Conservation (phyloP, 2,888 invertebrate genomes). For the Phyllotreta cruciferae region DNA sequence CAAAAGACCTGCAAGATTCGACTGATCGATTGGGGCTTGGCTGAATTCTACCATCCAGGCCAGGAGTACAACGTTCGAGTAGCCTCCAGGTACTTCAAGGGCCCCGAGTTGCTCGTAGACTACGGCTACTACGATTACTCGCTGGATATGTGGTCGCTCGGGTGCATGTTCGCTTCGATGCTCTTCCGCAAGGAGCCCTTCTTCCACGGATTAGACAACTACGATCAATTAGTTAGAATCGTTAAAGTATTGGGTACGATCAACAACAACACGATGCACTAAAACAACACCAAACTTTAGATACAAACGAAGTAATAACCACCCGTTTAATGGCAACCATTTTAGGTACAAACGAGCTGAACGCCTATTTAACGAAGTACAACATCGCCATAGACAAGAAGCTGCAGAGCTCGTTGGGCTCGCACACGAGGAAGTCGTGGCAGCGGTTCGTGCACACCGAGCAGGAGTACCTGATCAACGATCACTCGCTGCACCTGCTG, state of each 20-base stretch:
- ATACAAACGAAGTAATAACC: no score
- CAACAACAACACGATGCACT: no score
- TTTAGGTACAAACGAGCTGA: constrained; percentile 53
- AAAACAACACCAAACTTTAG: no score
- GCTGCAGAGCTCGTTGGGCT: constrained; percentile 48
- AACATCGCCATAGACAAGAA: constrained; percentile 52
- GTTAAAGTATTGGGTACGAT: constrained; percentile 54
- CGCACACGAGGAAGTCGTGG: constrained; percentile 56
- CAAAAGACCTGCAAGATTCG: constrained; percentile 51
- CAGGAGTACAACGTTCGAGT: constrained; percentile 58
- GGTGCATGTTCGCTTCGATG: constrained; percentile 59
- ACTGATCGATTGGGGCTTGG: constrained; percentile 59
- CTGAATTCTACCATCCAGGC: constrained; percentile 58
- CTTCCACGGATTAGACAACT: constrained; percentile 57
- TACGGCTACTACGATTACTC: constrained; percentile 59
- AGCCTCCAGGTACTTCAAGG: constrained; percentile 58
- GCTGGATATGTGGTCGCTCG: constrained; percentile 59
- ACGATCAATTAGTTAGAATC: constrained; percentile 57
- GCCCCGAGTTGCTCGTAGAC: constrained; percentile 57
- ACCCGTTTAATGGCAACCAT: no score
- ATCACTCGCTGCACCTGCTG: constrained; percentile 54
- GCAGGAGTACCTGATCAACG: constrained; percentile 57
- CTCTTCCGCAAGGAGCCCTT: constrained; percentile 58
- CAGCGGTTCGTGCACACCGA: constrained; percentile 57
- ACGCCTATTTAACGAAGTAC: constrained; percentile 55